Conservation (phyloP, 2,888 invertebrate species). For the Eupeodes luniger region DNA sequence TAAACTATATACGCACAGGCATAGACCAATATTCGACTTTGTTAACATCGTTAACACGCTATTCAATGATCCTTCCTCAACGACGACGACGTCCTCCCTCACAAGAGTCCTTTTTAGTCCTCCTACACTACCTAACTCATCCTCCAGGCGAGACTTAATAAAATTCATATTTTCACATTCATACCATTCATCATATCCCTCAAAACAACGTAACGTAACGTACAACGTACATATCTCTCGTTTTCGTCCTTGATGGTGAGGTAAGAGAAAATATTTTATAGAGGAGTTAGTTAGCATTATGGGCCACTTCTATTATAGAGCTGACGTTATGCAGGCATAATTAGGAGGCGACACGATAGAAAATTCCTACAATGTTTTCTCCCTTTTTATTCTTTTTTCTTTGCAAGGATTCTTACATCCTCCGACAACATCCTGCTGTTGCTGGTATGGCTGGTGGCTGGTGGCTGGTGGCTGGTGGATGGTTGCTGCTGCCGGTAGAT, state of each 20-base stretch:
- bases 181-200: constrained; percentile 34
- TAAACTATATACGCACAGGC: background rate
- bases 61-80: constrained; percentile 33
- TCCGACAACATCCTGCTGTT: constrained; percentile 28
- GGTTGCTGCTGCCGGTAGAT: background rate
- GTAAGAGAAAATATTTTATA: constrained; percentile 18
- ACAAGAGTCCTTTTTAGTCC: background rate
- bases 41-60: constrained; percentile 56
- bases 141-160: constrained; percentile 10
- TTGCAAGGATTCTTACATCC: constrained; percentile 39
- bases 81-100: background rate
- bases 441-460: background rate
- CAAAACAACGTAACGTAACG: background rate
- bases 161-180: constrained; percentile 55
- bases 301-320: constrained; percentile 54
- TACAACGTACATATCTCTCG: background rate
- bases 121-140: background rate
- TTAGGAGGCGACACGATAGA: constrained; percentile 58
- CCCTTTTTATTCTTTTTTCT: background rate
- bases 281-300: constrained; percentile 52
- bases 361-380: background rate
- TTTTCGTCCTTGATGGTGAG: background rate
- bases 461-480: background rate
- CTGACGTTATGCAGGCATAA: constrained; percentile 61
- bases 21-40: constrained; percentile 38